A percentile compares a stretch with the other conserved stretches of the same genome.
These are phyloP conservation scores for Meloe dianella DNA, from an alignment of 2,888 invertebrate genomes.

Conservation along the genomic window DNA sequence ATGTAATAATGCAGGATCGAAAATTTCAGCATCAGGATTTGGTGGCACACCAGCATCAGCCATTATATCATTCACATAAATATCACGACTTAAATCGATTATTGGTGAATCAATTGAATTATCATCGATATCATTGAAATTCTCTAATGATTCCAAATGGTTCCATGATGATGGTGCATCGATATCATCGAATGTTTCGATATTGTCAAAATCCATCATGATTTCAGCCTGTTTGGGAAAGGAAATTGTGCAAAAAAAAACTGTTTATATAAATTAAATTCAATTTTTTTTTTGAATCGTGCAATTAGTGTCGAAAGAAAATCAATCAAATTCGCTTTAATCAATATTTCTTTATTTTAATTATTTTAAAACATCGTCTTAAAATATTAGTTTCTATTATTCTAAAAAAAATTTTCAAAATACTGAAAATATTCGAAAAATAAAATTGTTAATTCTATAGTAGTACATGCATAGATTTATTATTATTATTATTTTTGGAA, in stretches of 20 bases:
- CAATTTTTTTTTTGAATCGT: conserved; percentile 22
- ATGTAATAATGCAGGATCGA: conserved; percentile 17
- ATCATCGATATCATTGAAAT: conserved; percentile 43
- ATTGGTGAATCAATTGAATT: conserved; percentile 41
- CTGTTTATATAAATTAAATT: conserved; percentile 38
- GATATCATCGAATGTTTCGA: conserved; percentile 51
- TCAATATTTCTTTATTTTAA: conserved; percentile 6
- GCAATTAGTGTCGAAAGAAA: conserved; percentile 37
- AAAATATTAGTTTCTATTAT: conserved; percentile 3
- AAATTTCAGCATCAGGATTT: conserved; percentile 54
- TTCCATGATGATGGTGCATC: conserved; percentile 35
- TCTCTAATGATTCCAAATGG: conserved; percentile 46
- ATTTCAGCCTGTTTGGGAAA: conserved; percentile 36
- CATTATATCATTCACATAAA: conserved; percentile 48
- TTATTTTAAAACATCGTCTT: conserved; percentile 16
- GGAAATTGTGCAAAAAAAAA: conserved; percentile 47
- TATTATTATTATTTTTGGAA: conserved; percentile 1
- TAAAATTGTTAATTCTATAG: background rate
- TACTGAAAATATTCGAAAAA: conserved; percentile 18
- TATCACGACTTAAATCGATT: conserved; percentile 49
- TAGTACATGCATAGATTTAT: conserved; percentile 13
- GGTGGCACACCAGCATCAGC: conserved; percentile 44
- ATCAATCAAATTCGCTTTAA: conserved; percentile 18
- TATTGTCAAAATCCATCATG: conserved; percentile 36
- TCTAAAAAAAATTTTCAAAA: conserved; percentile 17